These are phyloP conservation scores for Lasioglossum villosulum DNA, from an alignment of 2,888 invertebrate genomes.

Conservation along the genomic window DNA sequence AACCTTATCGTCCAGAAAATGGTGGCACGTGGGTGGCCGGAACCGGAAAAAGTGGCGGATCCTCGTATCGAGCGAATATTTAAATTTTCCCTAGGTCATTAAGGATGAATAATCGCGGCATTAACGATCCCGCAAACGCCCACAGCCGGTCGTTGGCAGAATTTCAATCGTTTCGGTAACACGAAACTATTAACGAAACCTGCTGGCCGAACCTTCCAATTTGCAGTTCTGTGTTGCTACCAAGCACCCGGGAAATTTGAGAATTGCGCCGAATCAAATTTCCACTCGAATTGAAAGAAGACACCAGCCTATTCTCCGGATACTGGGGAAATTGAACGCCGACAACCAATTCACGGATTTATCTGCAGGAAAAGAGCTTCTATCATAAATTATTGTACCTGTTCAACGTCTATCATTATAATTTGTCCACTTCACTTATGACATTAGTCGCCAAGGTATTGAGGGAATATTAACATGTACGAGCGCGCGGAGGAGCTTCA, in stretches of 20 bases:
- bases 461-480: background rate
- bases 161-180: slow-evolving; percentile 13
- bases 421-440: background rate
- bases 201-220: slow-evolving; percentile 14
- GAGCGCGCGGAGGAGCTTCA: background rate
- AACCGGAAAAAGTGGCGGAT: background rate
- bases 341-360: background rate
- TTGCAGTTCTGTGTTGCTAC: slow-evolving; percentile 13
- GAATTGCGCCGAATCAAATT: background rate
- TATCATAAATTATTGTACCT: background rate
- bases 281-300: background rate
- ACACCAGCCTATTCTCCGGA: background rate
- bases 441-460: background rate
- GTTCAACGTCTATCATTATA: background rate
- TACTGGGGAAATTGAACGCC: background rate
- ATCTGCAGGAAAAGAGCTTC: background rate
- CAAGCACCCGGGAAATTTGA: background rate
- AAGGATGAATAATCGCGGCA: background rate
- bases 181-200: background rate
- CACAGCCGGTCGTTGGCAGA: background rate
- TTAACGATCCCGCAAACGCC: background rate
- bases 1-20: background rate
- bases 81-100: background rate
- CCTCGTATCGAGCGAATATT: background rate
- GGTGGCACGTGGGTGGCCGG: too few species aligned